Percentiles rank a stretch among this genome's conserved stretches.
Evolutionary conservation across 2,797 vertebrate genomes (phyloP).

Genomic region (Trichosurus vulpecula): DNA sequence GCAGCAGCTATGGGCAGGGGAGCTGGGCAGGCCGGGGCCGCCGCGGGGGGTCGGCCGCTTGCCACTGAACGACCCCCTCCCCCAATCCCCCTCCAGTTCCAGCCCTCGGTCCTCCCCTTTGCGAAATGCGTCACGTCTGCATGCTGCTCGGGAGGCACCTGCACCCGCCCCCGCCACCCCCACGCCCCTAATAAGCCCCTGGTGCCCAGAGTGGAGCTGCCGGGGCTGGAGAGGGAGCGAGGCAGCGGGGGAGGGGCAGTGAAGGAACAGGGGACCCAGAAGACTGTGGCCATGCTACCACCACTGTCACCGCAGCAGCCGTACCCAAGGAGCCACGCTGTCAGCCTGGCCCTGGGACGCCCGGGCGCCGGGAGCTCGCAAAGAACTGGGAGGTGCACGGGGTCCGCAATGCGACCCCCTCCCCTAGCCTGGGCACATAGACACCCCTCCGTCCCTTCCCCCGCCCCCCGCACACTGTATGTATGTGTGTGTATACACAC

Average conservation of each 20-base stretch:
- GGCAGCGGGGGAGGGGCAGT: neutral
- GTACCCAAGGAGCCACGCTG: conserved; percentile 6
- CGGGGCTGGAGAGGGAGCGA: neutral
- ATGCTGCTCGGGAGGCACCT: conserved; percentile 67
- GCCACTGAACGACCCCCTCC: conserved; percentile 2
- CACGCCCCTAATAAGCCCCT: neutral
- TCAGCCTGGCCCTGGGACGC: conserved; percentile 38
- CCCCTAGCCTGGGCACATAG: conserved; percentile 4
- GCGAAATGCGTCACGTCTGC: conserved; percentile 81
- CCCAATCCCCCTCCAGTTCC: neutral
- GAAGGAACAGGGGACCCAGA: neutral
- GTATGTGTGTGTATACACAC: too few species aligned
- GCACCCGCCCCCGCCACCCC: conserved; percentile 69
- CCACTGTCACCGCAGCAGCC: conserved; percentile 41
- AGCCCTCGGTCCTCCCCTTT: conserved; percentile 64
- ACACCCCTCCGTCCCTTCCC: neutral
- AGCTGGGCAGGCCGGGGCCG: neutral
- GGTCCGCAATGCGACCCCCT: conserved; percentile 20
- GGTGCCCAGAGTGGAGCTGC: conserved; percentile 1
- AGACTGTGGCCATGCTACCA: neutral
- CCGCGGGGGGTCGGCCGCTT: neutral
- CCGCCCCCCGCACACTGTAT: too few species aligned
- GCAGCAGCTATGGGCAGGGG: conserved; percentile 38
- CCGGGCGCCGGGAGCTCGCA: neutral
- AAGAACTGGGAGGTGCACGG: neutral